Conservation (phyloP, 2,888 invertebrate genomes). For the Chesias legatella region DNA sequence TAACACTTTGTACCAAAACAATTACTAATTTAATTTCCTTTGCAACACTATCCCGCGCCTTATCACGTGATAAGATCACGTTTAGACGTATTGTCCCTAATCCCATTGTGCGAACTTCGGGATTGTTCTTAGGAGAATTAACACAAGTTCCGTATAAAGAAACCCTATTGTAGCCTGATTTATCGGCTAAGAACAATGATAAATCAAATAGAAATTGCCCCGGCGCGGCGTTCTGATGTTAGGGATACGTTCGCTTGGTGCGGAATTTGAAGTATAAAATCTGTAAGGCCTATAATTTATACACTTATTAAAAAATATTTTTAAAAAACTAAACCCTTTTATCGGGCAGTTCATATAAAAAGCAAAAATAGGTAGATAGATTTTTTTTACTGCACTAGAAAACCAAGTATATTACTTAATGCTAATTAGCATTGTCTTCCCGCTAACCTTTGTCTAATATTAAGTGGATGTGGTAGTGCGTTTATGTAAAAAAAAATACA, state of each 20-base stretch:
- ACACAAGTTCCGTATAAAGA: slow-evolving; percentile 65
- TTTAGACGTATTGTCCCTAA: slow-evolving; percentile 70
- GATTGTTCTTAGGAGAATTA: slow-evolving; percentile 76
- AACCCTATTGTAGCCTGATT: slow-evolving; percentile 74
- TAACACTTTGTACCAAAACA: slow-evolving; percentile 1
- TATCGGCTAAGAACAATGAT: slow-evolving; percentile 77
- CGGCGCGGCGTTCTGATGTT: slow-evolving; percentile 44
- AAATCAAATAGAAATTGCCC: slow-evolving; percentile 77
- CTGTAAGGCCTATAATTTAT: no score
- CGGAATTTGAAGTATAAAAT: slow-evolving; percentile 1
- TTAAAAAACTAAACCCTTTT: no score
- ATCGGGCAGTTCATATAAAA: no score
- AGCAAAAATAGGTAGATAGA: no score
- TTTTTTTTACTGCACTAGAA: no score
- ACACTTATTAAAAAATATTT: no score
- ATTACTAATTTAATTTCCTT: slow-evolving; percentile 29
- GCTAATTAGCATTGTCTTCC: no score
- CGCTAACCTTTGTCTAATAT: no score
- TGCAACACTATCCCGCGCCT: slow-evolving; percentile 28
- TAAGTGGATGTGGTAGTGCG: no score
- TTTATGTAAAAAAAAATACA: no score
- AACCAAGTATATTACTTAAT: no score
- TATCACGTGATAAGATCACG: slow-evolving; percentile 65
- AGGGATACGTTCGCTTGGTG: slow-evolving; percentile 10
- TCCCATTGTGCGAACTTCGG: slow-evolving; percentile 67